Base-by-base conservation (phyloP, 2,113 vertebrate genomes). In the Triplophysa rosa region DNA sequence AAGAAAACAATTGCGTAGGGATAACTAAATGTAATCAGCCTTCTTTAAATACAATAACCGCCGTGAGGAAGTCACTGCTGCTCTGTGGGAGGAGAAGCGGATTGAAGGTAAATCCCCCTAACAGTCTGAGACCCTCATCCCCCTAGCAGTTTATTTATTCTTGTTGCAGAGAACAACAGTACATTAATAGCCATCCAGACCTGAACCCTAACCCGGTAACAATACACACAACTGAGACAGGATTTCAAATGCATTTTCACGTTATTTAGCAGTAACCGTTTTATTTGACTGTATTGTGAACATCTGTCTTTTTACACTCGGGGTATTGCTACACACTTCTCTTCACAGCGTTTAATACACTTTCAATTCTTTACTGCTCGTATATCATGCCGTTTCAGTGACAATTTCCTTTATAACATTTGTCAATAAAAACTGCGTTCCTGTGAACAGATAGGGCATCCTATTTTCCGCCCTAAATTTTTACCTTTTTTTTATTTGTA, bases 21-120 rank as follows among this genome's bases (percentile, higher is more conserved):
- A 90, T 87, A 84, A 77, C 67, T 70, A 86, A 90, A 90, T 91
- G 85, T 87, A 91, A 94, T 92, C 89, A 92, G 84, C 78, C 78
- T 82, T 68, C 82, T 86, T 85, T 82, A 85, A 90, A 91, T 86
- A 79, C 82, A 90, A 87, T 93, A 92, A 89, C 87, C 83, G 82
- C 77, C 68, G 79, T 10, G 67, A 77, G 82, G 79, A 68, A 86
- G 82, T 87, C 78, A 76, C 82, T 9, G 66, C 74, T n/a, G 42
- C 7, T 59, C 71, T 68, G 77, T 45, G 59, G 77, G 26, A 23
- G 16, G 42, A 13, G 26, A 21, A 33, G 66, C 26, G 40, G 37
- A 24, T 78, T 73, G 81, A 79, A 85, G 82, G 81, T 78, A 67
- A 82, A 77, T 47, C 82, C 83, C 82, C 82, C 33, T 12, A 1